phyloP scores from a whole-genome alignment of 2,113 vertebrate genomes.

The Hyla sarda region DNA sequence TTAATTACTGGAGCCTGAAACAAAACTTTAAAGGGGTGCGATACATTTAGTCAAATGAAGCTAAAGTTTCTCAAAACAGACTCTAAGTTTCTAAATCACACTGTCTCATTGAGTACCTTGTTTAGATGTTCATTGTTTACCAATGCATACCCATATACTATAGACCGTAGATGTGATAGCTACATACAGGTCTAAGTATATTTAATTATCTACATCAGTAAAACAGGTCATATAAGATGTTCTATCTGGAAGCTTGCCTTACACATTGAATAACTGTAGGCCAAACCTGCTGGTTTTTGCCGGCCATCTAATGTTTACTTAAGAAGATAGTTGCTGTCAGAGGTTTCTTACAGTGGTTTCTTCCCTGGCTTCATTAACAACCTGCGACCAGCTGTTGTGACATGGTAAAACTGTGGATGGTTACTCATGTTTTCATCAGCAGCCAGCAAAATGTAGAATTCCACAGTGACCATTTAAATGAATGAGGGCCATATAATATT shows the following conservation, averaged over 20 bases:
- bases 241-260: too few relatives aligned
- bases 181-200: neutral
- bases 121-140: neutral
- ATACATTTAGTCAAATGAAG: too few relatives aligned
- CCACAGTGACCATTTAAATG: neutral
- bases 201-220: neutral
- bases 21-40: too few relatives aligned
- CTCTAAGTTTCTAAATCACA: neutral
- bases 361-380: neutral
- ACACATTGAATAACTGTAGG: too few relatives aligned
- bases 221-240: too few relatives aligned
- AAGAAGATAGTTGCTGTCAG: too few relatives aligned
- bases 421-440: neutral
- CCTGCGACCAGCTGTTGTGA: neutral
- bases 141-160: neutral
- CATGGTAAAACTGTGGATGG: neutral
- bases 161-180: neutral
- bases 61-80: too few relatives aligned
- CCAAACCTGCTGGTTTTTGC: too few relatives aligned
- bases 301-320: too few relatives aligned
- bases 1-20: too few relatives aligned
- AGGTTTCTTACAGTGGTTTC: too few relatives aligned
- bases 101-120: neutral
- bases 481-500: neutral
- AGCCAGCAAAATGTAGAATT: neutral